Conservation (phyloP, 2,113 vertebrate genomes). For the Pterocles orientalis region DNA sequence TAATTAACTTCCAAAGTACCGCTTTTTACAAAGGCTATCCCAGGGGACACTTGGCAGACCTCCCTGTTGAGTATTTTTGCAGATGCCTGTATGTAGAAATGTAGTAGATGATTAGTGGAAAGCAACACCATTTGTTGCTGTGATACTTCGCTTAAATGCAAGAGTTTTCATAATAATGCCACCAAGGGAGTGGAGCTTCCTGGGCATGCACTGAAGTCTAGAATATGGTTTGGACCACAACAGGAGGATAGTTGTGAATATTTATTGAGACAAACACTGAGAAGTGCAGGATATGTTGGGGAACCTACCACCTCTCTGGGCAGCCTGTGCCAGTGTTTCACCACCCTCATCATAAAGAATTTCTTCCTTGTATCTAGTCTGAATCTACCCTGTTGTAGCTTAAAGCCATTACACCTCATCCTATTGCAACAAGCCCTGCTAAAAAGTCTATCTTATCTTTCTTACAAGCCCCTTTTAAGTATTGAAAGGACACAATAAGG, state of each 20-base stretch:
- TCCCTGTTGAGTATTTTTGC: not conserved
- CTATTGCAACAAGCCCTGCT: no score
- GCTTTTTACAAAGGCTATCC: not conserved
- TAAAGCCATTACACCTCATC: no score
- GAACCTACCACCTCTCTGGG: no score
- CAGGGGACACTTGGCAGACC: not conserved
- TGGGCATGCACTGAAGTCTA: not conserved
- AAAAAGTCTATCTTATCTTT: no score
- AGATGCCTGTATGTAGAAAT: not conserved
- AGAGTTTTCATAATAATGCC: not conserved
- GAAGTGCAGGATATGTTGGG: not conserved
- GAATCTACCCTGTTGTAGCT: no score
- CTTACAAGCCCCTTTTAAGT: no score
- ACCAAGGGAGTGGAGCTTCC: not conserved
- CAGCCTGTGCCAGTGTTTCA: no score
- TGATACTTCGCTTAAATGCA: not conserved
- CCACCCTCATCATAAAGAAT: no score
- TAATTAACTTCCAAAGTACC: slow-evolving; percentile 4
- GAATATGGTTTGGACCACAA: not conserved
- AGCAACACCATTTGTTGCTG: not conserved
- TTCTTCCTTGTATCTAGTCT: no score
- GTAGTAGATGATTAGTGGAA: not conserved
- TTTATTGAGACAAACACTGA: not conserved
- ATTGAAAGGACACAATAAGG: no score
- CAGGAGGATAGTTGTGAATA: not conserved